Percentiles rank a stretch among this genome's conserved stretches.
Evolutionary conservation across 2,888 invertebrate species (phyloP).

Genomic region (Lycia hirtaria): DNA sequence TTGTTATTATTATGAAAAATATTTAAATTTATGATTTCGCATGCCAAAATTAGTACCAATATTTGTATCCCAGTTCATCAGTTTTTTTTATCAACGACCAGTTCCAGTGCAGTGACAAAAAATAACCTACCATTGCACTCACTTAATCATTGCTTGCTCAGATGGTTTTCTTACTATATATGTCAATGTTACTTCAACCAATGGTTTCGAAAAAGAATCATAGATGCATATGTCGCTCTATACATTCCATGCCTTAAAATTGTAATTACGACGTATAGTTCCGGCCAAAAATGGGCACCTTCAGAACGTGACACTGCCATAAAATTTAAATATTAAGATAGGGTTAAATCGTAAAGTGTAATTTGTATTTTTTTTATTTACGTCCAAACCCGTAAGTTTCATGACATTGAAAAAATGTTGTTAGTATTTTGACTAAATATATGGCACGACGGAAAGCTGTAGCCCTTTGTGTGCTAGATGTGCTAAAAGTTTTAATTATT

Average conservation of each 20-base stretch:
- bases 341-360: conserved; percentile 7
- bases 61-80: no score
- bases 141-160: no score
- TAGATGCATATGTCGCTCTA: conserved; percentile 6
- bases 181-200: no score
- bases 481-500: background rate
- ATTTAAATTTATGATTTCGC: no score
- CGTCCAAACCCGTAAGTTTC: conserved; percentile 2
- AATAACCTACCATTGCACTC: no score
- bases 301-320: conserved; percentile 72
- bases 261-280: conserved; percentile 19
- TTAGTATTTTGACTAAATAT: conserved; percentile 11
- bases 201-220: no score
- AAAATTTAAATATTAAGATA: conserved; percentile 33
- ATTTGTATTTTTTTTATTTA: conserved; percentile 12
- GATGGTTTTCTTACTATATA: no score
- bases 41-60: no score
- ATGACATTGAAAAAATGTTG: conserved; percentile 8
- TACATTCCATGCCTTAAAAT: conserved; percentile 9
- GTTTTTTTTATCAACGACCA: no score
- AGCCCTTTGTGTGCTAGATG: background rate
- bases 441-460: conserved; percentile 19
- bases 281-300: conserved; percentile 55
- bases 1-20: no score
- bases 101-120: no score